Percentiles rank a stretch among this genome's conserved stretches.
Evolutionary conservation across 1,140 invertebrate genomes (phyloP).

Genomic region (Bombus sylvicola): DNA sequence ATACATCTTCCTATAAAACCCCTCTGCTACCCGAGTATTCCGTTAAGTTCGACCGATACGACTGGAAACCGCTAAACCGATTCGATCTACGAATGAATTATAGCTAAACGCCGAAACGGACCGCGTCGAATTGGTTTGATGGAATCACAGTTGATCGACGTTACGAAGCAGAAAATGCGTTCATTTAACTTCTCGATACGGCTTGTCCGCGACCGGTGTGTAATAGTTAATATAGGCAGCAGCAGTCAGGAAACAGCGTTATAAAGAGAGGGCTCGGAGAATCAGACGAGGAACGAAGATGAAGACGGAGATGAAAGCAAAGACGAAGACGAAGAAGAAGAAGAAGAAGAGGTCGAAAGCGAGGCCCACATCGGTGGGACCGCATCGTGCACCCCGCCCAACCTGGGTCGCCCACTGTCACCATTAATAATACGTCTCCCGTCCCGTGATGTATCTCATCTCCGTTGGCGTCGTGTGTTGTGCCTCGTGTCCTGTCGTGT

Average conservation of each 20-base stretch:
- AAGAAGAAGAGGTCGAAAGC: slow-evolving; percentile 55
- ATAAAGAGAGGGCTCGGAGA: not conserved
- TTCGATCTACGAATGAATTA: slow-evolving; percentile 34
- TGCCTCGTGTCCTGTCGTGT: slow-evolving; percentile 63
- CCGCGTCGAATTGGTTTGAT: slow-evolving; percentile 45
- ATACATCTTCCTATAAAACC: not conserved
- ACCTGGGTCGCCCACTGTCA: slow-evolving; percentile 79
- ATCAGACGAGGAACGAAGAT: slow-evolving; percentile 3
- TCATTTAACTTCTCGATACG: slow-evolving; percentile 35
- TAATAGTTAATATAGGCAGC: slow-evolving; percentile 38
- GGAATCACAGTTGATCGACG: slow-evolving; percentile 21
- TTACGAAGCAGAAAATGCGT: slow-evolving; percentile 45
- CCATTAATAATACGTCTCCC: slow-evolving; percentile 80
- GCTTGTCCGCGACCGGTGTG: not conserved
- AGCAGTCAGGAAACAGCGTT: not conserved
- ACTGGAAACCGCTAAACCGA: slow-evolving; percentile 7
- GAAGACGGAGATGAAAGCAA: slow-evolving; percentile 48
- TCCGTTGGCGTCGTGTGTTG: slow-evolving; percentile 66
- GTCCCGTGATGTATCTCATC: slow-evolving; percentile 79
- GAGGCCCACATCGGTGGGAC: slow-evolving; percentile 68
- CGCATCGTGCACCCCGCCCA: slow-evolving; percentile 73
- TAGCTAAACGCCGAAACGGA: slow-evolving; percentile 33
- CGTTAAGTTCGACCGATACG: slow-evolving; percentile 4
- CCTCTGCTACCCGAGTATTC: not conserved
- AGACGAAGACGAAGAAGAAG: not conserved